phyloP scores from a whole-genome alignment of 2,113 vertebrate species.

The Rhombomys opimus region DNA sequence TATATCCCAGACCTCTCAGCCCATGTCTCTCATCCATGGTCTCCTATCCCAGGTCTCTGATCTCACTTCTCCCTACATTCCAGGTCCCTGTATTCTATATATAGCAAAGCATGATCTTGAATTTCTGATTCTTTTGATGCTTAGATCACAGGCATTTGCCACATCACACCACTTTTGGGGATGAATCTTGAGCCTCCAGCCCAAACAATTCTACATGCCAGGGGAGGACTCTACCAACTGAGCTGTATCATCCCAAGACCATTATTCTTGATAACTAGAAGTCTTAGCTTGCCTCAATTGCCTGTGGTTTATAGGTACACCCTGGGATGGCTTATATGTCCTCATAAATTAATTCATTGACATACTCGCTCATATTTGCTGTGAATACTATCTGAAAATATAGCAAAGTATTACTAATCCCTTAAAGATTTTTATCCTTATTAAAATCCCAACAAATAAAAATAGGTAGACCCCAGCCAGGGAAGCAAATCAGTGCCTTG shows the following conservation, averaged over 20 bases:
- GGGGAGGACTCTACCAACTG: not conserved
- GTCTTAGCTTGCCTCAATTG: slow-evolving; percentile 1
- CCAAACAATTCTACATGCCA: not conserved
- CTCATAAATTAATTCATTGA: not conserved
- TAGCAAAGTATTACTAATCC: not conserved
- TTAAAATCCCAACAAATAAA: slow-evolving; percentile 7
- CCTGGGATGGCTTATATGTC: not conserved
- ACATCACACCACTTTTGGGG: not conserved
- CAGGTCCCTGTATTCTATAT: not conserved
- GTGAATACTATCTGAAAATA: not conserved
- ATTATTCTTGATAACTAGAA: not conserved
- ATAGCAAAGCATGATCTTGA: not conserved
- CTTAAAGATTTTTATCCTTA: not conserved
- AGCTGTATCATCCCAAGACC: not conserved
- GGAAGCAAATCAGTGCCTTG: not conserved
- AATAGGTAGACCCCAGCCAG: not conserved
- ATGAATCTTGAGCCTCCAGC: not conserved
- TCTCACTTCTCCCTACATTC: not conserved
- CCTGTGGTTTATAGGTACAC: not conserved
- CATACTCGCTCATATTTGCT: not conserved
- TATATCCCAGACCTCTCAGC: no score
- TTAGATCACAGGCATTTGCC: not conserved
- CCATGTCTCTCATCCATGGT: not conserved
- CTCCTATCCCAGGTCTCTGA: not conserved
- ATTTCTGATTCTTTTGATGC: not conserved